Evolutionary conservation across 2,113 vertebrate genomes (phyloP).

Genomic region (Anolis carolinensis): DNA sequence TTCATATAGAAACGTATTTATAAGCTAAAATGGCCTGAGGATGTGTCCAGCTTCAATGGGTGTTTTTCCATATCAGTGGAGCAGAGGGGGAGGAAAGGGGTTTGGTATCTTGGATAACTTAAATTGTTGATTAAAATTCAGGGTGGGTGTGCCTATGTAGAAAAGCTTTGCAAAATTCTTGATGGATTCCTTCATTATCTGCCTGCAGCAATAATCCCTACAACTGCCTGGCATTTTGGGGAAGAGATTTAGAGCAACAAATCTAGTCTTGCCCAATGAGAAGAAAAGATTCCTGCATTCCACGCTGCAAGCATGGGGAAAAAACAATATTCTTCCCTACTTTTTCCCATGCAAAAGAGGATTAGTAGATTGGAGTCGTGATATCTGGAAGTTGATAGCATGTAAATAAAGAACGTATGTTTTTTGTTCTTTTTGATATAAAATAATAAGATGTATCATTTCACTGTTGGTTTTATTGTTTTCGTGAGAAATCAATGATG

Average conservation of each 20-base stretch:
- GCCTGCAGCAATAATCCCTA: not conserved
- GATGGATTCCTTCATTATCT: not conserved
- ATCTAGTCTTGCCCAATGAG: not conserved
- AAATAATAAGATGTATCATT: not conserved
- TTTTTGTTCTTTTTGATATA: not conserved
- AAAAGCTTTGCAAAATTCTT: not conserved
- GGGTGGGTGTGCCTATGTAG: not conserved
- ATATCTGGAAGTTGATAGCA: not conserved
- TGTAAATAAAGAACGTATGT: not conserved
- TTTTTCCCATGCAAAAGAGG: not conserved
- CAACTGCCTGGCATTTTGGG: not conserved
- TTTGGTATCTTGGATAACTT: too few species aligned
- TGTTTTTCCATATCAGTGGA: too few species aligned
- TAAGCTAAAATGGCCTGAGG: slow-evolving; percentile 2
- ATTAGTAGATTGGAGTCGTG: not conserved
- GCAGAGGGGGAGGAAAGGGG: too few species aligned
- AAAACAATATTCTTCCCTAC: too few species aligned
- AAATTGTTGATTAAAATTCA: too few species aligned
- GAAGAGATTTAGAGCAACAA: not conserved
- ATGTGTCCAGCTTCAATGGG: too few species aligned
- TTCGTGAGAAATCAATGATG: not conserved
- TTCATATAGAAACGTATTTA: not conserved
- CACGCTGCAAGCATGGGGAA: not conserved
- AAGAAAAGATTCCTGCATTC: not conserved
- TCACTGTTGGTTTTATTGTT: not conserved